Evolutionary conservation across 2,113 vertebrate species (phyloP).

Genomic region (Dicaeum eximium): DNA sequence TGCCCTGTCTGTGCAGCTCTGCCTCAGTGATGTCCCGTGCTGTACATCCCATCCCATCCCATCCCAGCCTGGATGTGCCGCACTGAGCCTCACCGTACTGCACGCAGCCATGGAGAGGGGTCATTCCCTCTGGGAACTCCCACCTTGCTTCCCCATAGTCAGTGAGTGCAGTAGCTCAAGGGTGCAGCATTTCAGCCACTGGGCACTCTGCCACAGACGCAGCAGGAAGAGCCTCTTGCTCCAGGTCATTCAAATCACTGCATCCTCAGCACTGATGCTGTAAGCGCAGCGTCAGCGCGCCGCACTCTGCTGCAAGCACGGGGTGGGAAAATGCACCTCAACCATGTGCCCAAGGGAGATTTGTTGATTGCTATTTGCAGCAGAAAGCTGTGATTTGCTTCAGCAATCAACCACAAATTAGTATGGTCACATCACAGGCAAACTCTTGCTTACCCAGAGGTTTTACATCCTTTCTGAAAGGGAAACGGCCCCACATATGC

Average conservation of each 20-base stretch:
- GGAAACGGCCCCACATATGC: neutral
- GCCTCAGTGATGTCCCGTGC: neutral
- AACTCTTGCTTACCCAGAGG: neutral
- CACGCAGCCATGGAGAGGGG: neutral
- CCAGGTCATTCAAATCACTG: neutral
- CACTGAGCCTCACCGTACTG: neutral
- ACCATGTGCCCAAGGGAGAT: neutral
- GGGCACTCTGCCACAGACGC: neutral
- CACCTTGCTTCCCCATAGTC: fast-evolving
- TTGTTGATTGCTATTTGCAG: slow-evolving; percentile 7
- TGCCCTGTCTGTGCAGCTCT: neutral
- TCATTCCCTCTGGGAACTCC: neutral
- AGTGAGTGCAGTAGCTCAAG: neutral
- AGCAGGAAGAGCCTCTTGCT: neutral
- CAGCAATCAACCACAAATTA: neutral
- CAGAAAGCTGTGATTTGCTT: slow-evolving; percentile 36
- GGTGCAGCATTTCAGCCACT: neutral
- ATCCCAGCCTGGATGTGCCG: fast-evolving
- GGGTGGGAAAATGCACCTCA: neutral
- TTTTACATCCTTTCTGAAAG: neutral
- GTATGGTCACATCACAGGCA: neutral
- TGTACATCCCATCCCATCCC: fast-evolving
- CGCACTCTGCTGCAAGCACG: neutral
- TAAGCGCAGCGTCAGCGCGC: neutral
- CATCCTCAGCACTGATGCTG: neutral